Evolutionary conservation across 2,888 invertebrate species (phyloP).

Genomic region (Conistra vaccinii): DNA sequence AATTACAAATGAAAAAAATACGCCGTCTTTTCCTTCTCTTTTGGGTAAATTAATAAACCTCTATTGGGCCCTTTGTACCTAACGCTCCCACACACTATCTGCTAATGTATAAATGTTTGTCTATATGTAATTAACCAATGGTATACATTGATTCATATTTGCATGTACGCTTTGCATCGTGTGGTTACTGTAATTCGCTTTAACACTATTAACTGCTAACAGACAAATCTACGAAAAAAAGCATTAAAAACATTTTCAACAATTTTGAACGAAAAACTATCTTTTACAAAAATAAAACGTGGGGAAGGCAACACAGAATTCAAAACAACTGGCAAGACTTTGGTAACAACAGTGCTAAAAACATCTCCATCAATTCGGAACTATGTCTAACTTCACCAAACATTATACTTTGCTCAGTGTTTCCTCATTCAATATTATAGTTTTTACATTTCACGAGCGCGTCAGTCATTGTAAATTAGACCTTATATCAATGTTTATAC

Average conservation of each 20-base stretch:
- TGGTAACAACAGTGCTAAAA: slow-evolving; percentile 46
- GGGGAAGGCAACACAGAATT: slow-evolving; percentile 57
- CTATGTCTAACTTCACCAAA: slow-evolving; percentile 38
- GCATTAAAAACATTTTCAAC: background rate
- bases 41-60: slow-evolving; percentile 35
- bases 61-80: slow-evolving; percentile 38
- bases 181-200: slow-evolving; percentile 69
- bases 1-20: background rate
- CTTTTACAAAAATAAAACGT: background rate
- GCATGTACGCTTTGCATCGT: slow-evolving; percentile 80
- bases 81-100: slow-evolving; percentile 53
- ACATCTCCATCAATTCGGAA: slow-evolving; percentile 4
- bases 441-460: slow-evolving; percentile 36
- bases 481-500: slow-evolving; percentile 34
- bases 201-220: slow-evolving; percentile 65
- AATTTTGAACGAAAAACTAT: background rate
- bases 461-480: slow-evolving; percentile 36
- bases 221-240: slow-evolving; percentile 68
- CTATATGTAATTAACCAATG: slow-evolving; percentile 55
- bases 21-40: slow-evolving; percentile 8
- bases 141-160: slow-evolving; percentile 64
- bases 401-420: slow-evolving; percentile 42
- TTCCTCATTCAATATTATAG: slow-evolving; percentile 26
- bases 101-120: slow-evolving; percentile 61
- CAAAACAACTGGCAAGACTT: slow-evolving; percentile 23